Evolutionary conservation across 2,113 vertebrate species (phyloP).

Genomic region (Hirundichthys speculiger): DNA sequence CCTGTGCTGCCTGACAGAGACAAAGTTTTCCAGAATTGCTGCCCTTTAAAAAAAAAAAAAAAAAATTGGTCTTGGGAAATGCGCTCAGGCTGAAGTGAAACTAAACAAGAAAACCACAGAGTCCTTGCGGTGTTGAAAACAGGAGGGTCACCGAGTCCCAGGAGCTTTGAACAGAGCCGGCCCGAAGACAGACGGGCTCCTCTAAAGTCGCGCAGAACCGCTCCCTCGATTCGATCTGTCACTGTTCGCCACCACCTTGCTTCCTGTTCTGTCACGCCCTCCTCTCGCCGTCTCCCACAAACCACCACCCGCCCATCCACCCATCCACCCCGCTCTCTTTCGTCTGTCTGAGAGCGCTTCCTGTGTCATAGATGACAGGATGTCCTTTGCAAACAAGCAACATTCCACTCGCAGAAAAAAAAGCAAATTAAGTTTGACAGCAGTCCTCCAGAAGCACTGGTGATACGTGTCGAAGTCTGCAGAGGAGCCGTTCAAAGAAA

Average conservation of each 20-base stretch:
- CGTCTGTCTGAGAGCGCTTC: constrained; percentile 60
- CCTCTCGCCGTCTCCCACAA: constrained; percentile 3
- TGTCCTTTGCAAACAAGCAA: constrained; percentile 69
- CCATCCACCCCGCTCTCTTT: constrained; percentile 7
- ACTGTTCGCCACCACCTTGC: constrained; percentile 24
- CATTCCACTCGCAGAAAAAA: constrained; percentile 33
- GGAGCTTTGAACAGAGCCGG: neutral
- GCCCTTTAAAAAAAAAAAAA: too few species aligned
- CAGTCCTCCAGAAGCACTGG: constrained; percentile 7
- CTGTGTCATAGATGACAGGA: constrained; percentile 74
- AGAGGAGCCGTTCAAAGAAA: too few species aligned
- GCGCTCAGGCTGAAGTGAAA: neutral
- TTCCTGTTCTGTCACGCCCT: constrained; percentile 42
- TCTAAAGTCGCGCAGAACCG: neutral
- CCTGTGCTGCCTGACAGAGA: neutral
- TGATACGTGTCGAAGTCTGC: too few species aligned
- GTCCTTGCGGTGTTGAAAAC: neutral
- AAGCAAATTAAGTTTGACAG: constrained; percentile 19
- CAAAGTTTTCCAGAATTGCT: too few species aligned
- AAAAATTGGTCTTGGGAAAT: too few species aligned
- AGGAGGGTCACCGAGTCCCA: constrained; percentile 11
- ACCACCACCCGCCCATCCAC: constrained; percentile 9
- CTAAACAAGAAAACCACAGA: neutral
- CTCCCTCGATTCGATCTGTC: constrained; percentile 37
- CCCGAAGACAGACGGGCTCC: constrained; percentile 18